Conservation (phyloP, 1,140 invertebrate genomes). For the Neodiprion lecontei region DNA sequence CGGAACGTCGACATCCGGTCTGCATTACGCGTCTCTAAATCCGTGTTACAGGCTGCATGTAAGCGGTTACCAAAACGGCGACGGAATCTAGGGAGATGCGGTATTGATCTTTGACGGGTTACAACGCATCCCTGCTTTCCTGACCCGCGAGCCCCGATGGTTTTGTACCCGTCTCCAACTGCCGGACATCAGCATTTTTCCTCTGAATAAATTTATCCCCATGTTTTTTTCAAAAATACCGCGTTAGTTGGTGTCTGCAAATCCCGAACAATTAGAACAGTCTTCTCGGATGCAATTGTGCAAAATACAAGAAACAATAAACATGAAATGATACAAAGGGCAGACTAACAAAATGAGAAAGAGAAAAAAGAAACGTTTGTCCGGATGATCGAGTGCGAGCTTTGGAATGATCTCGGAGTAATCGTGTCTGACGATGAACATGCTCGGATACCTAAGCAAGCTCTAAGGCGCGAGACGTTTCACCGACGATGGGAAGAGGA, state of each 20-base stretch:
- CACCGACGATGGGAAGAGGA: neutral
- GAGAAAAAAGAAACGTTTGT: neutral
- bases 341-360: too few species aligned
- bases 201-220: too few species aligned
- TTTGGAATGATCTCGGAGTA: neutral
- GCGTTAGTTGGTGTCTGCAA: neutral
- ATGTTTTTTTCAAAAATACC: too few species aligned
- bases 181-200: neutral
- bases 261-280: neutral
- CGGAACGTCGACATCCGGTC: too few species aligned
- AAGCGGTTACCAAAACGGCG: neutral
- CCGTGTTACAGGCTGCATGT: neutral
- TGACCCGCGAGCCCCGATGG: neutral
- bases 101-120: neutral
- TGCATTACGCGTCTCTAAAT: too few species aligned
- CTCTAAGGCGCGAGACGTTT: neutral
- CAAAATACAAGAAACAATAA: too few species aligned
- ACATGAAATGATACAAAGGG: too few species aligned
- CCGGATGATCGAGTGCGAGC: neutral
- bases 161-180: neutral
- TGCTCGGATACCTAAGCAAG: neutral
- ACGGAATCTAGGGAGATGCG: neutral
- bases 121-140: neutral
- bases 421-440: neutral
- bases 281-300: too few species aligned